These are phyloP conservation scores for Pseudolycoriella hygida DNA, from an alignment of 2,888 invertebrate genomes.

Conservation along the genomic window DNA sequence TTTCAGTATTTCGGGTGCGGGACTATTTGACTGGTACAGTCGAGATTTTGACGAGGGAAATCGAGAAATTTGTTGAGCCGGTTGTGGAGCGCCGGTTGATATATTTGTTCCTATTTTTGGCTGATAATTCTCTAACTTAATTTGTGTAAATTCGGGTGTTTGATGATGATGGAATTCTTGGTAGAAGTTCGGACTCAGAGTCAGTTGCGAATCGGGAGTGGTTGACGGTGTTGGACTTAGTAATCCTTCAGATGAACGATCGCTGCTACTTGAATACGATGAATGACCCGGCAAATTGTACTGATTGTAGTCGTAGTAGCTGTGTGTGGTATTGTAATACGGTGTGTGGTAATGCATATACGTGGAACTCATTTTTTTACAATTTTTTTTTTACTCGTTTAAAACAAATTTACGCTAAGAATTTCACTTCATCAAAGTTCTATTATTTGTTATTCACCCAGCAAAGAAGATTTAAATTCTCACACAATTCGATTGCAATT, in stretches of 20 bases:
- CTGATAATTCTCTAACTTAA: not conserved
- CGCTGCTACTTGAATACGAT: not conserved
- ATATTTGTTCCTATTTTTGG: not conserved
- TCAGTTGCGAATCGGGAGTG: not conserved
- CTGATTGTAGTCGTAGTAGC: slow-evolving; percentile 2
- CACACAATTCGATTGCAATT: not conserved
- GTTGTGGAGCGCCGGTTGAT: not conserved
- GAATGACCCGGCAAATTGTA: not conserved
- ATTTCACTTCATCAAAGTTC: not conserved
- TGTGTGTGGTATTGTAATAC: not conserved
- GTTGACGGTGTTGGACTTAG: slow-evolving; percentile 3
- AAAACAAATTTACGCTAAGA: not conserved
- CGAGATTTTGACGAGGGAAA: not conserved
- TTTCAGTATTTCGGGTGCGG: slow-evolving; percentile 32
- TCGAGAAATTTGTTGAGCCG: not conserved
- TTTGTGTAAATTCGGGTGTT: slow-evolving; percentile 1
- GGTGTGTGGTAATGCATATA: slow-evolving; percentile 4
- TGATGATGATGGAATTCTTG: slow-evolving; percentile 1
- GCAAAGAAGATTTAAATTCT: not conserved
- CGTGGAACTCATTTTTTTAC: slow-evolving; percentile 1
- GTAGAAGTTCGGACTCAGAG: not conserved
- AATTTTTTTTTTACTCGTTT: not conserved
- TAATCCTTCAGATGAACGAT: slow-evolving; percentile 4
- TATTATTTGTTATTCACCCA: not conserved
- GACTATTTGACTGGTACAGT: not conserved